Evolutionary conservation across 92 coral and sea anemone genomes (phyloP), one percentile per base, ranked within the genome.

Genomic region (Meandrina meandrites): DNA sequence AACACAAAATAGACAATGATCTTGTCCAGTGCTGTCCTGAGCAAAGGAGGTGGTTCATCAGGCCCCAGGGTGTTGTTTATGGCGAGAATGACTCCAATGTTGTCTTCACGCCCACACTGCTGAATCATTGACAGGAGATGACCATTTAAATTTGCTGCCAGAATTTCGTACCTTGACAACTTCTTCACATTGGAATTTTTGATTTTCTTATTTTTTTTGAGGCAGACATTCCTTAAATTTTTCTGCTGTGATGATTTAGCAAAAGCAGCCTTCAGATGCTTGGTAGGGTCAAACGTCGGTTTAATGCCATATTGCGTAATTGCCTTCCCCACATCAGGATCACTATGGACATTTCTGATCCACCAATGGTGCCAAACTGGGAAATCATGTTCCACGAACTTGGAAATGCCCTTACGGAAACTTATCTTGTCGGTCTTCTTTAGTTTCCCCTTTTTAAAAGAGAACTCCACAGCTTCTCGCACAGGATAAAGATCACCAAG

Each of bases 401-500:
- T 69, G 74, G 40, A 69, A 11, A 69, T 32, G 1, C 74, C 74
- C 3, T 15, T 28, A 1, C 74, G 74, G 8, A 69, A 69, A 69
- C 36, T 27, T 11, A 30, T 16, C 21, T 30, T 69, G 40, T 30
- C 21, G 13, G 3, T 5, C 37, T 31, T 30, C 0, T 28, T 0
- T 2, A 69, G 74, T 69, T 69, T 69, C 30, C 40, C 37, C 18
- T 6, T 8, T 32, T 30, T 45, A 18, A 81, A 81, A 17, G 13
- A 1, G 10, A 5, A 0, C 28, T 79, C 15, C 64, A 72, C 82
- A 28, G 78, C 89, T 32, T 5, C 5, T 31, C 76, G 34, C 3
- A 89, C 89, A 54, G 78, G 89, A 79, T 89, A 80, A 19, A 89
- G 35, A 69, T 76, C 60, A 1, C 92, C 92, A 21, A 89, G 60